Conservation (phyloP, 2,888 invertebrate genomes). For the Drosophila demipolita region DNA sequence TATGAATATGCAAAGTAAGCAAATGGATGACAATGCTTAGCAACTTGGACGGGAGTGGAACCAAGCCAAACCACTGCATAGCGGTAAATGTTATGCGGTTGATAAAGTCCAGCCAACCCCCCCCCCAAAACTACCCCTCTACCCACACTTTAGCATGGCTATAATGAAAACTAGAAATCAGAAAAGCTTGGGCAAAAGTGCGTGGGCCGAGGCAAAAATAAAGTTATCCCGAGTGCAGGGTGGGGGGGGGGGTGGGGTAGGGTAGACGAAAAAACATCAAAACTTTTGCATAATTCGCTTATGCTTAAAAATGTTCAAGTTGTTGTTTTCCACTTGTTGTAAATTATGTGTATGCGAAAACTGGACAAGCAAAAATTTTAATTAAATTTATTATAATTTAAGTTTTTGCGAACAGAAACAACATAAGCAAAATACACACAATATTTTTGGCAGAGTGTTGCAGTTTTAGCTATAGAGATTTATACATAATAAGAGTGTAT, state of each 20-base stretch:
- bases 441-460: slow-evolving; percentile 23
- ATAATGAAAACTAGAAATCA: slow-evolving; percentile 79
- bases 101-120: slow-evolving; percentile 17
- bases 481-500: slow-evolving; percentile 18
- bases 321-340: slow-evolving; percentile 57
- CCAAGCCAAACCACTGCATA: slow-evolving; percentile 53
- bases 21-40: slow-evolving; percentile 81
- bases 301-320: slow-evolving; percentile 77
- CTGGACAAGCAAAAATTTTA: slow-evolving; percentile 60
- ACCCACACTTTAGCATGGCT: slow-evolving; percentile 1
- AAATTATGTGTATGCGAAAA: slow-evolving; percentile 41
- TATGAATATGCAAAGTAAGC: slow-evolving; percentile 82
- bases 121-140: background rate
- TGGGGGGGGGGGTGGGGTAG: background rate
- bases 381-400: slow-evolving; percentile 78
- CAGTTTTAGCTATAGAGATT: slow-evolving; percentile 5
- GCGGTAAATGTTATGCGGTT: slow-evolving; percentile 70
- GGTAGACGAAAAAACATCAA: slow-evolving; percentile 64
- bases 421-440: slow-evolving; percentile 20
- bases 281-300: slow-evolving; percentile 80
- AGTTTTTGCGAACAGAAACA: slow-evolving; percentile 38
- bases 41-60: slow-evolving; percentile 58
- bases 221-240: background rate
- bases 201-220: slow-evolving; percentile 34
- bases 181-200: slow-evolving; percentile 58